A percentile compares a stretch with the other conserved stretches of the same genome.
These are phyloP conservation scores for Rhinichthys klamathensis DNA, from an alignment of 2,113 vertebrate species.

Conservation along the genomic window DNA sequence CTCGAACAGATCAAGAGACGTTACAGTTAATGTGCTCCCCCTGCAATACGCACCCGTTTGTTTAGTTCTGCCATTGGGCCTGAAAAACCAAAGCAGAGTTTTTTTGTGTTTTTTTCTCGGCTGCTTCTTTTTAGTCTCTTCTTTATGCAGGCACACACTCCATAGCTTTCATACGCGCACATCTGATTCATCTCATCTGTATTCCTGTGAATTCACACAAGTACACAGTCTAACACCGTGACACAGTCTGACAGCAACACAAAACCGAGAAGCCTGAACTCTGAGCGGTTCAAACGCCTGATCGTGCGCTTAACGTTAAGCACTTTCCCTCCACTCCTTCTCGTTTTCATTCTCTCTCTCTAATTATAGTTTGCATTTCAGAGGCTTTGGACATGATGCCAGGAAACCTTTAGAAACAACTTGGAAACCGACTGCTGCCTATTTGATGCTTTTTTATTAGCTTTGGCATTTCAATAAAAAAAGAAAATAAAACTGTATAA, in stretches of 20 bases:
- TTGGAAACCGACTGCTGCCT: constrained; percentile 58
- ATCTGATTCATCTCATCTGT: constrained; percentile 39
- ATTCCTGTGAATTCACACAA: constrained; percentile 18
- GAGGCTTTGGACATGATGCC: constrained; percentile 70
- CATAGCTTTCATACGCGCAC: constrained; percentile 23
- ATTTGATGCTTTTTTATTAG: constrained; percentile 70
- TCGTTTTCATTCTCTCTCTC: constrained; percentile 39
- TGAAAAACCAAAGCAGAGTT: constrained; percentile 63
- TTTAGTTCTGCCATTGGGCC: constrained; percentile 71
- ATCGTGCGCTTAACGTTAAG: constrained; percentile 68
- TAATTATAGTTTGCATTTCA: constrained; percentile 76
- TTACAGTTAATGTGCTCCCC: constrained; percentile 79
- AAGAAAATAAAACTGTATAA: constrained; percentile 69
- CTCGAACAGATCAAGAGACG: constrained; percentile 79
- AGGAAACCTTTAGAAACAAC: constrained; percentile 69
- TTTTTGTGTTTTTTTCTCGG: constrained; percentile 63
- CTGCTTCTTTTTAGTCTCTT: constrained; percentile 48
- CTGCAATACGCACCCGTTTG: constrained; percentile 68
- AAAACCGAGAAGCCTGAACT: constrained; percentile 61
- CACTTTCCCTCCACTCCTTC: constrained; percentile 60
- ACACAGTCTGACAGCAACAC: constrained; percentile 37
- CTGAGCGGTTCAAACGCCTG: constrained; percentile 69
- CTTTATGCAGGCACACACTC: constrained; percentile 18
- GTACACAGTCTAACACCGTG: constrained; percentile 48
- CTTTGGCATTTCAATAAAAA: constrained; percentile 70